phyloP scores from a whole-genome alignment of 2,888 invertebrate species.

The Furcula furcula region DNA sequence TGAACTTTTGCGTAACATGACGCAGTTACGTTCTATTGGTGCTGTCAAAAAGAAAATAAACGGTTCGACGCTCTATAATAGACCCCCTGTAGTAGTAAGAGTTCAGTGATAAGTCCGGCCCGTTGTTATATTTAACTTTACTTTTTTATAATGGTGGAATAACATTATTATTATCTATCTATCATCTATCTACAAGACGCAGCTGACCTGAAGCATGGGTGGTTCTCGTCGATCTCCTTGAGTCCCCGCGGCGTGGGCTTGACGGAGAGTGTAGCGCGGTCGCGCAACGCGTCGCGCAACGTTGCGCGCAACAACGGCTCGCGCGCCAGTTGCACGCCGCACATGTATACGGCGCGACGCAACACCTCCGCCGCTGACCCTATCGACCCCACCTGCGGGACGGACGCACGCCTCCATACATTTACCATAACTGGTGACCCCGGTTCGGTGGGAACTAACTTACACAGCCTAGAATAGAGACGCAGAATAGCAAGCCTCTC shows the following conservation, averaged over 20 bases:
- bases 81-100: too few species aligned
- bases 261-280: constrained; percentile 91
- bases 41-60: too few species aligned
- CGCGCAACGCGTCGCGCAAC: constrained; percentile 92
- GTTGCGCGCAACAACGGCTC: constrained; percentile 94
- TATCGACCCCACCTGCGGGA: constrained; percentile 42
- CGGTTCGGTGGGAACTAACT: neutral
- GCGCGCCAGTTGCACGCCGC: constrained; percentile 95
- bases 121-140: too few species aligned
- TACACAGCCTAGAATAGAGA: neutral
- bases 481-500: neutral
- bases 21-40: too few species aligned
- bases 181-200: neutral
- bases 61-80: too few species aligned
- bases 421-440: too few species aligned
- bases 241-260: constrained; percentile 94
- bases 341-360: constrained; percentile 96
- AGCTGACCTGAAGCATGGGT: constrained; percentile 86
- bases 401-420: neutral
- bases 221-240: constrained; percentile 97
- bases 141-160: too few species aligned
- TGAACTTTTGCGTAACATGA: too few species aligned
- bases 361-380: constrained; percentile 89
- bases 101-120: too few species aligned
- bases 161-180: neutral